Conservation (phyloP, 2,888 invertebrate genomes). For the Tinea trinotella region DNA sequence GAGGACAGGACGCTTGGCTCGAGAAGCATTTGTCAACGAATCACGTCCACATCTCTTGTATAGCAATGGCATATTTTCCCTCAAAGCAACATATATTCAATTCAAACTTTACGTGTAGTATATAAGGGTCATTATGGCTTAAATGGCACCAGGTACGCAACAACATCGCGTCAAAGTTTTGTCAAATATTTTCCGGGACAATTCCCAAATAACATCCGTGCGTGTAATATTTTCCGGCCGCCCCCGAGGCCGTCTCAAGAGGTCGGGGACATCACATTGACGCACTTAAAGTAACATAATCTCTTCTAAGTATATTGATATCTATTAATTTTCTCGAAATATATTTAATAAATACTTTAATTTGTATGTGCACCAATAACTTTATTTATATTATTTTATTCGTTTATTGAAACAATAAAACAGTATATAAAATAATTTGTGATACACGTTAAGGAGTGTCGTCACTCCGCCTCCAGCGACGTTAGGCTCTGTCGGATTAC, state of each 20-base stretch:
- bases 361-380: neutral
- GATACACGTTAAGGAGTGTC: neutral
- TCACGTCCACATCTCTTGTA: constrained; percentile 34
- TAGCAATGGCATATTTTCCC: constrained; percentile 11
- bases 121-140: constrained; percentile 30
- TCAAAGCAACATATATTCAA: neutral
- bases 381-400: neutral
- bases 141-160: constrained; percentile 22
- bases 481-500: constrained; percentile 56
- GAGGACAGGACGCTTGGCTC: constrained; percentile 26
- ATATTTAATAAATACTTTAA: too few species aligned
- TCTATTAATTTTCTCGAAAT: neutral
- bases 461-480: constrained; percentile 18
- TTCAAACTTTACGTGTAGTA: neutral
- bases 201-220: constrained; percentile 40
- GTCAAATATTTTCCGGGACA: constrained; percentile 42
- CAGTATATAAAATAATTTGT: neutral
- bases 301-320: constrained; percentile 14
- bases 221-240: constrained; percentile 41
- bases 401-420: neutral
- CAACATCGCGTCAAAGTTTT: constrained; percentile 37
- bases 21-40: constrained; percentile 52
- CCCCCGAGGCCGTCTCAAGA: constrained; percentile 28
- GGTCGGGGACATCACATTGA: constrained; percentile 19
- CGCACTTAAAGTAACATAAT: constrained; percentile 21